Evolutionary conservation across 2,888 invertebrate species (phyloP).

Genomic region (Dorcus hopei): DNA sequence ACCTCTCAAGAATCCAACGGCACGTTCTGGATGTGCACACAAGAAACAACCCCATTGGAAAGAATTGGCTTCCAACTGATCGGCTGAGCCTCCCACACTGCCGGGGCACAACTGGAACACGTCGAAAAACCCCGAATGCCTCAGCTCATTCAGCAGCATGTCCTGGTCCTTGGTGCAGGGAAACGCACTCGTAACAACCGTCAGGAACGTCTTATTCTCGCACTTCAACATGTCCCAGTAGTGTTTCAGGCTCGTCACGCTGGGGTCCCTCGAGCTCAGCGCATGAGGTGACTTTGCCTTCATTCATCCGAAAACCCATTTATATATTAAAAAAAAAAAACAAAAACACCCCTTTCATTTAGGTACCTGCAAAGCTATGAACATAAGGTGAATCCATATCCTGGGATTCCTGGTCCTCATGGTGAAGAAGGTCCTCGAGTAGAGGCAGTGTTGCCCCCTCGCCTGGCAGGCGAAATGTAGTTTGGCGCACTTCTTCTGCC

Average conservation of each 20-base stretch:
- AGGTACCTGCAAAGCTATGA: slow-evolving; percentile 74
- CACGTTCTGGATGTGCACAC: slow-evolving; percentile 89
- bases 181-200: slow-evolving; percentile 91
- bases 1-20: slow-evolving; percentile 75
- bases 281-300: slow-evolving; percentile 72
- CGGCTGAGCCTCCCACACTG: slow-evolving; percentile 50
- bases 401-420: slow-evolving; percentile 79
- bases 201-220: slow-evolving; percentile 84
- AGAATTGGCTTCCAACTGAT: slow-evolving; percentile 55
- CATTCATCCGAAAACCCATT: too few relatives aligned
- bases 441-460: slow-evolving; percentile 80
- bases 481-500: slow-evolving; percentile 83
- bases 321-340: slow-evolving; percentile 13
- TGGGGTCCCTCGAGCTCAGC: slow-evolving; percentile 75
- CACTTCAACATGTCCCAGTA: slow-evolving; percentile 94
- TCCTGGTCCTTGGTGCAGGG: slow-evolving; percentile 90
- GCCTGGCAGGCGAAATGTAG: slow-evolving; percentile 88
- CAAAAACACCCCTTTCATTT: too few relatives aligned
- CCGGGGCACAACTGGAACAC: slow-evolving; percentile 78
- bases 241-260: slow-evolving; percentile 80
- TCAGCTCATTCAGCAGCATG: slow-evolving; percentile 77
- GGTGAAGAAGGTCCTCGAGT: slow-evolving; percentile 74
- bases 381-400: slow-evolving; percentile 95
- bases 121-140: slow-evolving; percentile 86
- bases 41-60: slow-evolving; percentile 87